Base-by-base conservation (phyloP, 2,888 invertebrate genomes). In the Trachelus stipa region DNA sequence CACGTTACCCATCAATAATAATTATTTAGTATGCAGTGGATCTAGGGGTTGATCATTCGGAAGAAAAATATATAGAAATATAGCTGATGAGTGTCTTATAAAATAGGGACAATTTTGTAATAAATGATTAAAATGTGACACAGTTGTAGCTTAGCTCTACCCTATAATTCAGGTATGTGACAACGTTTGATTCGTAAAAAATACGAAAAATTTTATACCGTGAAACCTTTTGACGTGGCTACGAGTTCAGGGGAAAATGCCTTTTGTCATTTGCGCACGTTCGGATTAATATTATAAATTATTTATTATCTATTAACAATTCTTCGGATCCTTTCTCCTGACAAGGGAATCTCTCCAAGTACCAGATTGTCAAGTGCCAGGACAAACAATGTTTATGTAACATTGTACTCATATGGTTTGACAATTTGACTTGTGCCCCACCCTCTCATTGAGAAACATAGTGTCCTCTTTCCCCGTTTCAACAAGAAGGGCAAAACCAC, bases 401-500 rank as follows among this genome's bases (percentile, higher is more conserved):
- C 71, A 9, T 56, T 23, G 56, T 23, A 56, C 56, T 56, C 56
- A 23, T 12, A 34, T 33, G 71, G 71, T 71, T 71, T 71, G 71
- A 71, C 31, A 31, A 71, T 71, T 71, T 71, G 71, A 71, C 71
- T 71, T 71, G 31, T 71, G 6, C 71, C 12, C 15, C 35, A 3
- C 35, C 40, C 40, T 77, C 81, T 79, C 78, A 78, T 79, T 78
- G 79, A 78, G 77, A 81, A 79, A 78, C 81, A 81, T 78, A 75
- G 76, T 77, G 76, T 79, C 74, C 77, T 75, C 77, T 34, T 9
- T 68, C 77, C 73, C 75, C 33, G 73, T 73, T 75, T 76, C 71
- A 23, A 68, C 71, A 73, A 68, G 76, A 34, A 68, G 12, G 31
- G 31, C 71, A 2, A 31, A 56, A 12, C 68, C 75, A 77, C 12